Evolutionary conservation across 2,888 invertebrate species (phyloP), one percentile per base, ranked within the genome.

Genomic region (Xanthorhoe designata): DNA sequence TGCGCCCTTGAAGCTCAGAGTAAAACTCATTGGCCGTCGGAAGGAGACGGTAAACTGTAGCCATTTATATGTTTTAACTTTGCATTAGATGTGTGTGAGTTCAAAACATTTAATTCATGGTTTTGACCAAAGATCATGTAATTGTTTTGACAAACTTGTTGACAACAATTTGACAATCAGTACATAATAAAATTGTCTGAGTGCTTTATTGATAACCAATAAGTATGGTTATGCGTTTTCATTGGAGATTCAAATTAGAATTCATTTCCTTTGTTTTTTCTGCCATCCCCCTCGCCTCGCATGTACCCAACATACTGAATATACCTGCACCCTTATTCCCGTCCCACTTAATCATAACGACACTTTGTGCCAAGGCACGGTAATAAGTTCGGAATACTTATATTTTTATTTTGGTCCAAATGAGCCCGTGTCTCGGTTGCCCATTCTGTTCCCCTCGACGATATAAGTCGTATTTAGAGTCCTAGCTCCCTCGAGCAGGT

Each of bases 371-470:
- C 74, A 77, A 74, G 78, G 73, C 72, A 72, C 75, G 68, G 78
- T 81, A 84, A 84, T 84, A 84, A 83, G 78, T 79, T 74, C 71
- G 69, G 74, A 61, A 57, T 71, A 76, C 62, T 58, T 59, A 38
- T 80, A 72, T 58, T 80, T 82, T 86, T 83, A 79, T 87, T 85
- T 82, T 74, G 77, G 67, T 76, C 78, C 78, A 84, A 87, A 86
- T 83, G 84, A 87, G 82, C 68, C 75, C 71, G 79, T 82, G 82
- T 82, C 78, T 81, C 79, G 77, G 81, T 88, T 86, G 87, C 87
- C 86, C 89, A 88, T 90, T 90, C 89, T 83, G 78, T 89, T 78
- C 77, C 85, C 84, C 83, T 79, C 76, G 77, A 80, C 81, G 80
- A 84, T 81, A 85, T 76, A 74, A 78, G 81, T 82, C 82, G 82